A percentile compares a stretch with the other conserved stretches of the same genome.
Evolutionary conservation across 2,113 vertebrate genomes (phyloP).

Genomic region (Steatornis caripensis): DNA sequence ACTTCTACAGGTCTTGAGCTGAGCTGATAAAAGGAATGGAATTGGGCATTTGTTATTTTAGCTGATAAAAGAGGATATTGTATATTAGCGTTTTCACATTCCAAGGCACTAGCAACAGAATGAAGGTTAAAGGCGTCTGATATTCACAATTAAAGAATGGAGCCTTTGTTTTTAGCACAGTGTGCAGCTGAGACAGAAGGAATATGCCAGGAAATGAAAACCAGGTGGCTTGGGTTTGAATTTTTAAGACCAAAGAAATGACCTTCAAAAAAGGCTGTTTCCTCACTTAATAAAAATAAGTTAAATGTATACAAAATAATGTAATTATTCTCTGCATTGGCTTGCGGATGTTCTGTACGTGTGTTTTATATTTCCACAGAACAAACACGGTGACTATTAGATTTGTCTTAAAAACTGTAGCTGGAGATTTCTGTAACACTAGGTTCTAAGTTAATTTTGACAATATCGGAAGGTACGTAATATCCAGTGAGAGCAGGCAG

Average conservation of each 20-base stretch:
- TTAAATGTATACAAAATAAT: neutral
- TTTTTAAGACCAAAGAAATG: constrained; percentile 29
- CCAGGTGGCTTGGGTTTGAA: constrained; percentile 43
- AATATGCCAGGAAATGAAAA: constrained; percentile 64
- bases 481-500: neutral
- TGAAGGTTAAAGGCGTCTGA: neutral
- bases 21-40: constrained; percentile 30
- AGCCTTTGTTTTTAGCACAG: constrained; percentile 44
- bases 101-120: neutral
- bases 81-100: constrained; percentile 56
- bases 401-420: neutral
- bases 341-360: neutral
- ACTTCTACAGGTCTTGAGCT: neutral
- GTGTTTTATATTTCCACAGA: neutral
- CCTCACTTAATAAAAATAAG: constrained; percentile 2
- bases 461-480: neutral
- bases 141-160: constrained; percentile 47
- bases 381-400: neutral
- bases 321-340: neutral
- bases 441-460: neutral
- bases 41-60: constrained; percentile 34
- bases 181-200: neutral
- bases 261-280: constrained; percentile 16
- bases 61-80: constrained; percentile 42
- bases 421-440: neutral